Conservation (phyloP, 2,797 vertebrate genomes). For the Alcedo quadribrachys region DNA sequence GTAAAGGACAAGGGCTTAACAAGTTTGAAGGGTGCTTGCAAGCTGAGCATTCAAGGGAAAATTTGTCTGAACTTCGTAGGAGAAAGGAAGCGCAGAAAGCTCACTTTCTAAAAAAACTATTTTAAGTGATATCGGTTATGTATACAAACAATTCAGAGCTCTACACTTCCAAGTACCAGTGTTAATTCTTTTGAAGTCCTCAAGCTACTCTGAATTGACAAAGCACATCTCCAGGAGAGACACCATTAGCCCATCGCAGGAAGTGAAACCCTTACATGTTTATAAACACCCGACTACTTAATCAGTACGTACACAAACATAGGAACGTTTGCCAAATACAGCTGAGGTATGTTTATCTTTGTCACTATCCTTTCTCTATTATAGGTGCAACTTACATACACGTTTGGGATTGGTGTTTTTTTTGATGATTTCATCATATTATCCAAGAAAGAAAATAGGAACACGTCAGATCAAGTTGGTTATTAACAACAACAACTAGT, state of each 20-base stretch:
- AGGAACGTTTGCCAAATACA: background rate
- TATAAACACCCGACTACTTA: background rate
- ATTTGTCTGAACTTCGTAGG: background rate
- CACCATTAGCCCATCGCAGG: background rate
- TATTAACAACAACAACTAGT: background rate
- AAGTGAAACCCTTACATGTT: background rate
- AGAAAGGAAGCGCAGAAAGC: background rate
- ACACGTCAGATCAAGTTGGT: too few relatives aligned
- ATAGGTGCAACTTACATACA: background rate
- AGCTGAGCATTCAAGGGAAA: background rate
- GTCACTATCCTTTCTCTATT: background rate
- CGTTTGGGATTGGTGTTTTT: rapidly evolving
- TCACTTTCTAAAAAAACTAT: too few relatives aligned
- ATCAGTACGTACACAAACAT: background rate
- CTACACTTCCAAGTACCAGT: rapidly evolving
- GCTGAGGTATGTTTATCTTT: background rate
- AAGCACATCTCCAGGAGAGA: background rate
- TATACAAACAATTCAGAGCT: background rate
- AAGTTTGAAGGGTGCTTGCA: too few relatives aligned
- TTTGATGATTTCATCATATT: background rate
- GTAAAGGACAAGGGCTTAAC: background rate
- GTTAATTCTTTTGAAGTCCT: background rate
- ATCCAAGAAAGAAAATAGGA: background rate
- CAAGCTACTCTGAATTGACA: background rate
- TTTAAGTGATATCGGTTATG: background rate